phyloP scores from a whole-genome alignment of 2,888 invertebrate genomes.

The Tetragonisca angustula region DNA sequence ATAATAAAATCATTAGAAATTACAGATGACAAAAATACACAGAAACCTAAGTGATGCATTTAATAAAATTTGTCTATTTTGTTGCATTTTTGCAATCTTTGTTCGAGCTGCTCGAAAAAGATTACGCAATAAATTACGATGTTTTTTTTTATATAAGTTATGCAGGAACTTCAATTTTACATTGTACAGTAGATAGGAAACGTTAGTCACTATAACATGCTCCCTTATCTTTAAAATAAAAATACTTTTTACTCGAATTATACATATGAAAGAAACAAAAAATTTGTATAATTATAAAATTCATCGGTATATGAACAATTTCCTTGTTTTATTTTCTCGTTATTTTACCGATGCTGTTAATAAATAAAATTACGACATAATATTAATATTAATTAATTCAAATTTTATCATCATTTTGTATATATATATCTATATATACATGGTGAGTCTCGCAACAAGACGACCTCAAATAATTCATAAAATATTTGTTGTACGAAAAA shows the following conservation, averaged over 20 bases:
- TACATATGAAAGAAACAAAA: not conserved
- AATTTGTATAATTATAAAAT: not conserved
- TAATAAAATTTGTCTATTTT: conserved; percentile 4
- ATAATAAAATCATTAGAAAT: conserved; percentile 28
- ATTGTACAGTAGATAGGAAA: conserved; percentile 18
- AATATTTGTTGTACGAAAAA: too few species aligned
- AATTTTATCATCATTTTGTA: conserved; percentile 19
- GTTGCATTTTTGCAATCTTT: not conserved
- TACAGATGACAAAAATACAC: conserved; percentile 1
- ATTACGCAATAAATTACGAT: not conserved
- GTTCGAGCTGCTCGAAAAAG: not conserved
- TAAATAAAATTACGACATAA: conserved; percentile 12
- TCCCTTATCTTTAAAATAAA: conserved; percentile 3
- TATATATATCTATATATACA: not conserved
- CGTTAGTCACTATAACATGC: conserved; percentile 28
- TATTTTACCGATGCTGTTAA: not conserved
- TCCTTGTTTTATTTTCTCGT: not conserved
- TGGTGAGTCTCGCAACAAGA: too few species aligned
- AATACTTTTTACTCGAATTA: not conserved
- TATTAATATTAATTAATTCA: conserved; percentile 8
- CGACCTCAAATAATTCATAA: too few species aligned
- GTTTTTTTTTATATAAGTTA: not conserved
- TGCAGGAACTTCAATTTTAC: conserved; percentile 32
- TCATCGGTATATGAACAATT: conserved; percentile 13
- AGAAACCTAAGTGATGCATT: not conserved